phyloP scores from a whole-genome alignment of 2,797 vertebrate genomes.

The Sparus aurata region DNA sequence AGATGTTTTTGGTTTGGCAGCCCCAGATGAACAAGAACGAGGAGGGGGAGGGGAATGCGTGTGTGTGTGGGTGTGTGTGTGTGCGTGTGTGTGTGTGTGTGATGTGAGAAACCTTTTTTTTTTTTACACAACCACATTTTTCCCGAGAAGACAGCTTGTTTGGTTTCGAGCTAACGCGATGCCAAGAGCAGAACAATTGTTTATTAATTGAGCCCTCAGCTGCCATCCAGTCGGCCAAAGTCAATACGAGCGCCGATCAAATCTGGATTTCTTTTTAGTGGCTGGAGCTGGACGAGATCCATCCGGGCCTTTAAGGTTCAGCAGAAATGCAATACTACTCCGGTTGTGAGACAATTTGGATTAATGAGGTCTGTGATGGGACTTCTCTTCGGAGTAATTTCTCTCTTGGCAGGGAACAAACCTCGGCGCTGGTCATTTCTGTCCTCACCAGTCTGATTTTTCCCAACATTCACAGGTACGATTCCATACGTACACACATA shows the following conservation, averaged over 20 bases:
- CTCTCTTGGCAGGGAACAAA: no score
- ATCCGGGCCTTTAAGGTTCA: conserved; percentile 21
- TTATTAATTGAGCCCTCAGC: conserved; percentile 53
- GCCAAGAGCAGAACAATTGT: conserved; percentile 42
- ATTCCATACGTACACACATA: no score
- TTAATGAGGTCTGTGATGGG: neutral
- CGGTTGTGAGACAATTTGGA: neutral
- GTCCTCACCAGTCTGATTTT: no score
- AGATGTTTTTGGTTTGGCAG: conserved; percentile 34
- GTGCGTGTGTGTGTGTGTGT: neutral
- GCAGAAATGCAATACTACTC: conserved; percentile 18
- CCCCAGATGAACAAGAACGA: conserved; percentile 31
- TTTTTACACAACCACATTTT: conserved; percentile 56
- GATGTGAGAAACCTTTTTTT: neutral
- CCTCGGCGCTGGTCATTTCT: no score
- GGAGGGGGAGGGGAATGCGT: neutral
- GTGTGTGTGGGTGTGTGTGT: conserved; percentile 1
- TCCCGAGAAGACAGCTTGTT: conserved; percentile 53
- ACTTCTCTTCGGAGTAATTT: neutral
- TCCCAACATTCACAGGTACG: no score
- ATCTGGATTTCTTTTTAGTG: conserved; percentile 8
- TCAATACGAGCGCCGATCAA: conserved; percentile 14
- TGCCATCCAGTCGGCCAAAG: conserved; percentile 27
- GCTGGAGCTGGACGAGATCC: neutral
- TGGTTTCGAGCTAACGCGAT: conserved; percentile 35